Conservation (phyloP, 2,113 vertebrate genomes). For the Campylomormyrus tamandua region DNA sequence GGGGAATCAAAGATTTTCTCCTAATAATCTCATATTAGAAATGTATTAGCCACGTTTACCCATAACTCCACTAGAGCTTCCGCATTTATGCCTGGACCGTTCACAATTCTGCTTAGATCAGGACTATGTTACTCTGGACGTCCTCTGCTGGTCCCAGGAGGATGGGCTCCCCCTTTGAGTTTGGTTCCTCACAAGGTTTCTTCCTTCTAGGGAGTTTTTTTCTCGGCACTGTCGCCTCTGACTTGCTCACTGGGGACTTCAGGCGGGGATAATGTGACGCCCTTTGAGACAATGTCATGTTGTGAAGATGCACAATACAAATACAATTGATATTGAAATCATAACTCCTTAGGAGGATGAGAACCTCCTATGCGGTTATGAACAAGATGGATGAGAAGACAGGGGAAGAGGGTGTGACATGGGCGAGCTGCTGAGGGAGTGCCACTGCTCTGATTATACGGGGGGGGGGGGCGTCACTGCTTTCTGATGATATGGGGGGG, state of each 20-base stretch:
- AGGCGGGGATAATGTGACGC: not conserved
- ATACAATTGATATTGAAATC: not conserved
- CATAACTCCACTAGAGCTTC: not conserved
- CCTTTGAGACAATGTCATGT: not conserved
- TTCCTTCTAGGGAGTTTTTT: not conserved
- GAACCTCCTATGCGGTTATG: too few species aligned
- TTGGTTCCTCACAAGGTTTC: not conserved
- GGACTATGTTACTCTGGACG: not conserved
- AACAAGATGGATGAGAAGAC: not conserved
- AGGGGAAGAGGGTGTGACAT: constrained; percentile 23
- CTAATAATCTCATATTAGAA: not conserved
- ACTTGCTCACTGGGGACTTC: not conserved
- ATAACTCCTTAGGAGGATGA: not conserved
- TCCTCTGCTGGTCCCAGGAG: not conserved
- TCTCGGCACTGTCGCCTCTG: not conserved
- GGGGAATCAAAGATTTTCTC: not conserved
- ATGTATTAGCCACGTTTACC: not conserved
- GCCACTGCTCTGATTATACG: not conserved
- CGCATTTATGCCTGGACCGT: not conserved
- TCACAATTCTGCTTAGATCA: not conserved
- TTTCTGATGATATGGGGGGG: constrained; percentile 15
- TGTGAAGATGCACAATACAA: not conserved
- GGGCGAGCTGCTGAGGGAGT: constrained; percentile 24
- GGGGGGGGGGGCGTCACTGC: too few species aligned
- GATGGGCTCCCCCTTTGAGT: not conserved